Evolutionary conservation across 2,888 invertebrate genomes (phyloP).

Genomic region (Brassicogethes aeneus): DNA sequence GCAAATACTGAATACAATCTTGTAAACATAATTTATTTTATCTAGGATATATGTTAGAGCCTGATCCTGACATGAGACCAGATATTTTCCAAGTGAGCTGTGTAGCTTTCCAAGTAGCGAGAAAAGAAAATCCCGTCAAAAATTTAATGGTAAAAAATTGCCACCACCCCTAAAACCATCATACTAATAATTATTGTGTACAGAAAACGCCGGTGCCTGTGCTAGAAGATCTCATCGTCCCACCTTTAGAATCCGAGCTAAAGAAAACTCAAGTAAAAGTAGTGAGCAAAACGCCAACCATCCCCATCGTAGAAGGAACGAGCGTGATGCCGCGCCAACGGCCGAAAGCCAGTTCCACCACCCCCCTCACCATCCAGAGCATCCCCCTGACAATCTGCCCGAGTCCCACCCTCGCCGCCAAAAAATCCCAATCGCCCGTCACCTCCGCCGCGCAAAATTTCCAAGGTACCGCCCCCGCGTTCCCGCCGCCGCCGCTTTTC

Average conservation of each 20-base stretch:
- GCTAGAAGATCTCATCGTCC: conserved; percentile 54
- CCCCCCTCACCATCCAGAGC: conserved; percentile 37
- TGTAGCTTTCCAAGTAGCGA: conserved; percentile 60
- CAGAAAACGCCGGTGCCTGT: conserved; percentile 59
- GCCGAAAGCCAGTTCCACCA: conserved; percentile 57
- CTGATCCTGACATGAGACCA: conserved; percentile 72
- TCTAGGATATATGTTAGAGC: conserved; percentile 72
- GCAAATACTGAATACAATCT: no score
- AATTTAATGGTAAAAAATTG: conserved; percentile 60
- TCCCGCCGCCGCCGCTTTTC: conserved; percentile 16
- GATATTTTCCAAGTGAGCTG: conserved; percentile 79
- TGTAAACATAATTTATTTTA: no score
- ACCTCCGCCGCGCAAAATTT: conserved; percentile 13
- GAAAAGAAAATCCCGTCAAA: conserved; percentile 68
- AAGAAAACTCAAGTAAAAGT: conserved; percentile 47
- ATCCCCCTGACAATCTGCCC: conserved; percentile 47
- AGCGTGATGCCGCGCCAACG: conserved; percentile 76
- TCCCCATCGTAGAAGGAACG: conserved; percentile 57
- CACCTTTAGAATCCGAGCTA: conserved; percentile 62
- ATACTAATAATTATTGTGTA: conserved; percentile 8
- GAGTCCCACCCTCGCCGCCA: conserved; percentile 43
- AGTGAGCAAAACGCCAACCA: conserved; percentile 32
- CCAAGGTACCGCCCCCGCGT: conserved; percentile 13
- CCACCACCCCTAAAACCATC: background rate
- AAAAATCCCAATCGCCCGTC: conserved; percentile 37